These are phyloP conservation scores for Prochilodus magdalenae DNA, from an alignment of 2,113 vertebrate species.

Conservation along the genomic window DNA sequence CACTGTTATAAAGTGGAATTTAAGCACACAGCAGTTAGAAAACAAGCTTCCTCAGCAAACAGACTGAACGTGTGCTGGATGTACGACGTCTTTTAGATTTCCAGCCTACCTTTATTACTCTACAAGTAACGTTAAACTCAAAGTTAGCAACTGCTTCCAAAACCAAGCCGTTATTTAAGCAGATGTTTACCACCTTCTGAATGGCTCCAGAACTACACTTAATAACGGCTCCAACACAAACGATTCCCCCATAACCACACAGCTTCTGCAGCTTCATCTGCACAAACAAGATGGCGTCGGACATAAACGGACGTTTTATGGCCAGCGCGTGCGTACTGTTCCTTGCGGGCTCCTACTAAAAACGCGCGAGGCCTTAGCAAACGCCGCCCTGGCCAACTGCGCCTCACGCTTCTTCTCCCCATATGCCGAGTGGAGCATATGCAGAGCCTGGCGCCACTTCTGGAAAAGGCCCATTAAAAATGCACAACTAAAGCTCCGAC, in stretches of 20 bases:
- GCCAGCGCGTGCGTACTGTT: constrained; percentile 72
- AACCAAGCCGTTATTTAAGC: constrained; percentile 59
- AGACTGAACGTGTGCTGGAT: constrained; percentile 21
- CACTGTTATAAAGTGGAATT: constrained; percentile 4
- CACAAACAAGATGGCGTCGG: constrained; percentile 82
- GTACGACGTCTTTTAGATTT: constrained; percentile 39
- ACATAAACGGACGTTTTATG: constrained; percentile 81
- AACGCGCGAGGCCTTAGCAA: constrained; percentile 80
- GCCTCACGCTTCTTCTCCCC: constrained; percentile 73
- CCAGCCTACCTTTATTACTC: constrained; percentile 33
- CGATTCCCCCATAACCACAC: constrained; percentile 68
- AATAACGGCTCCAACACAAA: constrained; percentile 73
- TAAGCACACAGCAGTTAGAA: constrained; percentile 26
- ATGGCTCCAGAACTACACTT: constrained; percentile 67
- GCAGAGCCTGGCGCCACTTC: constrained; percentile 80
- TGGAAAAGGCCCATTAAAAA: constrained; percentile 85
- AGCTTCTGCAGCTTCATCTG: constrained; percentile 78
- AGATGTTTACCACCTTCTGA: constrained; percentile 77
- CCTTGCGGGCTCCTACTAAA: constrained; percentile 78
- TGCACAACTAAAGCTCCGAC: constrained; percentile 85
- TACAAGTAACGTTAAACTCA: constrained; percentile 37
- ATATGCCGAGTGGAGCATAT: constrained; percentile 80
- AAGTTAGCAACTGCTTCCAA: constrained; percentile 52
- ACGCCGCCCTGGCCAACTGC: constrained; percentile 79
- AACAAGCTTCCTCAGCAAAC: constrained; percentile 42